Conservation (phyloP, 1,140 invertebrate species). For the Drosophila tristis region DNA sequence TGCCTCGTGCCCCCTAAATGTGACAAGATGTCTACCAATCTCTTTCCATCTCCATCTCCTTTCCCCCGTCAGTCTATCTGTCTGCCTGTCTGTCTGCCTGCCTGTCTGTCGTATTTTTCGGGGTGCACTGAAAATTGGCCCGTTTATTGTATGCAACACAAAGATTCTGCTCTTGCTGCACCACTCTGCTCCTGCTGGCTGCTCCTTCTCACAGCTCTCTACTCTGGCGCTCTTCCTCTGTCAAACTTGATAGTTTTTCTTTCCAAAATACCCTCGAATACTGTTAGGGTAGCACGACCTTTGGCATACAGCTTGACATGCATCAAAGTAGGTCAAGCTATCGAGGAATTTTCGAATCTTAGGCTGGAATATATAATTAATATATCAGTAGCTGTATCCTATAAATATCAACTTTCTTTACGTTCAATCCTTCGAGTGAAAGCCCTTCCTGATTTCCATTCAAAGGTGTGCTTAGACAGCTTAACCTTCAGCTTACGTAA, state of each 20-base stretch:
- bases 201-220: background rate
- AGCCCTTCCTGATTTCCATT: too few species aligned
- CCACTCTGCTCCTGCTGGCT: too few species aligned
- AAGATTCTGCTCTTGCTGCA: constrained; percentile 3
- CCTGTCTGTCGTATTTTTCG: constrained; percentile 23
- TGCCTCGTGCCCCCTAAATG: constrained; percentile 49
- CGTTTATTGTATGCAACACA: constrained; percentile 27
- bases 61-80: constrained; percentile 2
- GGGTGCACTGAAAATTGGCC: constrained; percentile 51
- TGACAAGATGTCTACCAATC: constrained; percentile 57
- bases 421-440: too few species aligned
- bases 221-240: background rate
- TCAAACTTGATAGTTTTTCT: background rate
- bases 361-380: too few species aligned
- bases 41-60: constrained; percentile 16
- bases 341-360: too few species aligned
- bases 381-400: too few species aligned
- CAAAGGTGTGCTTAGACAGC: too few species aligned
- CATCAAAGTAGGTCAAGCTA: too few species aligned
- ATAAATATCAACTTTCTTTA: too few species aligned
- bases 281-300: background rate
- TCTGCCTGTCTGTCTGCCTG: constrained; percentile 22
- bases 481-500: too few species aligned
- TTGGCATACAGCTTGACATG: background rate
- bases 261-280: constrained; percentile 11